These are phyloP conservation scores for Leptodactylus fuscus DNA, from an alignment of 2,113 vertebrate genomes.

Conservation along the genomic window DNA sequence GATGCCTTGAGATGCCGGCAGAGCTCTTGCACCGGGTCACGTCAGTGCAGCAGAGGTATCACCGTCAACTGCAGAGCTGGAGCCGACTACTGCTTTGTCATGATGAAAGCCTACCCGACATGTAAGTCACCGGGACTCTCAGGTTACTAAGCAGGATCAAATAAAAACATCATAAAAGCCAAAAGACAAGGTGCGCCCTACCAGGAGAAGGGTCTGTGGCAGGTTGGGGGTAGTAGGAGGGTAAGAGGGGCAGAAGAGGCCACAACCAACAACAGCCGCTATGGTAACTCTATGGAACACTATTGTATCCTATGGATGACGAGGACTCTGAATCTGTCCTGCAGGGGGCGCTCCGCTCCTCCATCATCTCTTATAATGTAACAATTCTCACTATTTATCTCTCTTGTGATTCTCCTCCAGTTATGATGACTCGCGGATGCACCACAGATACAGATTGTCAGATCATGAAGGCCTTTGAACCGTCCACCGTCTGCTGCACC, in stretches of 20 bases:
- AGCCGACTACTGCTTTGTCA: background rate
- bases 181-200: too few species aligned
- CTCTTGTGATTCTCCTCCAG: background rate
- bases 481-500: background rate
- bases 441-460: background rate
- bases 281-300: too few species aligned
- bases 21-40: background rate
- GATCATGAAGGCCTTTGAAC: background rate
- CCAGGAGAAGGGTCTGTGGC: too few species aligned
- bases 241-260: too few species aligned
- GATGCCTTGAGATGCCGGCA: constrained; percentile 19
- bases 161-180: too few species aligned
- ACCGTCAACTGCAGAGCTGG: background rate
- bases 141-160: too few species aligned
- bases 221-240: too few species aligned
- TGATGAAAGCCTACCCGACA: background rate
- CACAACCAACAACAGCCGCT: too few species aligned
- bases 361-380: background rate
- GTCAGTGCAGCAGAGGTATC: background rate
- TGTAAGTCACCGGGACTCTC: background rate
- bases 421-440: background rate
- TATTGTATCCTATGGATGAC: too few species aligned
- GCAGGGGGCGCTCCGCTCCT: background rate
- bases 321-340: too few species aligned
- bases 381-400: background rate